Percentiles rank a stretch among this genome's conserved stretches.
phyloP scores from a whole-genome alignment of 2,888 invertebrate genomes.

The Caenorhabditis sp. region DNA sequence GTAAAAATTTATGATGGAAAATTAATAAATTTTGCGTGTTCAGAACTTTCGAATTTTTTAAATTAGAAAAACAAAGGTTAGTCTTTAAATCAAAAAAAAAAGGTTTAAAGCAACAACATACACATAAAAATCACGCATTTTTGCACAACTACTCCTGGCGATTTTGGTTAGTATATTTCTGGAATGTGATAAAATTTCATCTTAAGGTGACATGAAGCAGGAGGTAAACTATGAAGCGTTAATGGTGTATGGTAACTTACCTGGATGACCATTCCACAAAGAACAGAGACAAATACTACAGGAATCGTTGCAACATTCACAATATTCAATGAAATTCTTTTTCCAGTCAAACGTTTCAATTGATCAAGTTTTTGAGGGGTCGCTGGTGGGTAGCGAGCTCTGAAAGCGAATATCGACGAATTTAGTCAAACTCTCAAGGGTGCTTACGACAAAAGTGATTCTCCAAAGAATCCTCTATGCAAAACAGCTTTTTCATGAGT shows the following conservation, averaged over 20 bases:
- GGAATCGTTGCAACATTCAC: constrained; percentile 41
- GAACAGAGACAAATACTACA: constrained; percentile 44
- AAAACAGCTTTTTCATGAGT: constrained; percentile 82
- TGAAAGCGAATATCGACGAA: too few species aligned
- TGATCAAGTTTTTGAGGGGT: constrained; percentile 55
- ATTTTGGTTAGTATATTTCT: constrained; percentile 35
- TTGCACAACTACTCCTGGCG: constrained; percentile 29
- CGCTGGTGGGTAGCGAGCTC: constrained; percentile 63
- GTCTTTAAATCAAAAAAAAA: background rate
- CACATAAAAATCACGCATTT: constrained; percentile 17
- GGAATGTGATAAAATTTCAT: constrained; percentile 10
- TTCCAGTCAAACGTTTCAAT: constrained; percentile 53
- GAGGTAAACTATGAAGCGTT: too few species aligned
- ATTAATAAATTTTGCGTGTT: too few species aligned
- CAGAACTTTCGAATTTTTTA: too few species aligned
- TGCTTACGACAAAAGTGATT: constrained; percentile 57
- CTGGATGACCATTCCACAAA: constrained; percentile 53
- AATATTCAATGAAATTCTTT: constrained; percentile 37
- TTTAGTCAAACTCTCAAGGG: background rate
- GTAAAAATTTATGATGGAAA: too few species aligned
- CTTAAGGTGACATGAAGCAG: too few species aligned
- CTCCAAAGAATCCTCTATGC: constrained; percentile 68
- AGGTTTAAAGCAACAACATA: background rate
- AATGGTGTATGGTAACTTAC: constrained; percentile 9
- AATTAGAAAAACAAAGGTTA: too few species aligned